phyloP scores from a whole-genome alignment of 2,113 vertebrate species.

The western clawed frog (Xenopus tropicalis) region DNA sequence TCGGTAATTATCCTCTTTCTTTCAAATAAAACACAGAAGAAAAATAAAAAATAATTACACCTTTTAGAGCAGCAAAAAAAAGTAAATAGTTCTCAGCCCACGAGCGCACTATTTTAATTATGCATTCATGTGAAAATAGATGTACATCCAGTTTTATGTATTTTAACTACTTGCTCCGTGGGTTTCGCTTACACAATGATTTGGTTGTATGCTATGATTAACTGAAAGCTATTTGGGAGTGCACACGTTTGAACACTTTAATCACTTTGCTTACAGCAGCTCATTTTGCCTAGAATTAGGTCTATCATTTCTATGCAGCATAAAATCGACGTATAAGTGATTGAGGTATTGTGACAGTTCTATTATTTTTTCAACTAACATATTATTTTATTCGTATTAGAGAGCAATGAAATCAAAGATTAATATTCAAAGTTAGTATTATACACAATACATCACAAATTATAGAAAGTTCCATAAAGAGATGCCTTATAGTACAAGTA shows the following conservation, averaged over 20 bases:
- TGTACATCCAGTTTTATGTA: neutral
- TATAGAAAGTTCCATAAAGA: too few relatives aligned
- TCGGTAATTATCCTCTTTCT: conserved; percentile 11
- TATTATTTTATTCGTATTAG: neutral
- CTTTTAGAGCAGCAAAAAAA: conserved; percentile 20
- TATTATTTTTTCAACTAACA: conserved; percentile 5
- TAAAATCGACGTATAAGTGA: conserved; percentile 4
- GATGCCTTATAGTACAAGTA: too few relatives aligned
- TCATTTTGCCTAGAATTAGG: too few relatives aligned
- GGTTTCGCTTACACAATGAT: neutral
- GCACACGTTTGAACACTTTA: too few relatives aligned
- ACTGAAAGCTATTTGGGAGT: neutral
- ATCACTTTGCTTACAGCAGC: too few relatives aligned
- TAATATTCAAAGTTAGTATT: too few relatives aligned
- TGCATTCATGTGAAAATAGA: conserved; percentile 17
- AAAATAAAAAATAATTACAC: conserved; percentile 24
- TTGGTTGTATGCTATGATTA: neutral
- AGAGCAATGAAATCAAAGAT: too few relatives aligned
- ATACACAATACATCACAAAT: too few relatives aligned
- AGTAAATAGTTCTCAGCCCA: neutral
- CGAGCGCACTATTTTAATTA: conserved; percentile 12
- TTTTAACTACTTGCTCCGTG: conserved; percentile 20
- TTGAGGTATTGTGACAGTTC: conserved; percentile 17
- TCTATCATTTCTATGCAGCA: too few relatives aligned
- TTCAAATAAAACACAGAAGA: conserved; percentile 13